Conservation (phyloP, 1,140 invertebrate species). For the Agrypnia vestita region DNA sequence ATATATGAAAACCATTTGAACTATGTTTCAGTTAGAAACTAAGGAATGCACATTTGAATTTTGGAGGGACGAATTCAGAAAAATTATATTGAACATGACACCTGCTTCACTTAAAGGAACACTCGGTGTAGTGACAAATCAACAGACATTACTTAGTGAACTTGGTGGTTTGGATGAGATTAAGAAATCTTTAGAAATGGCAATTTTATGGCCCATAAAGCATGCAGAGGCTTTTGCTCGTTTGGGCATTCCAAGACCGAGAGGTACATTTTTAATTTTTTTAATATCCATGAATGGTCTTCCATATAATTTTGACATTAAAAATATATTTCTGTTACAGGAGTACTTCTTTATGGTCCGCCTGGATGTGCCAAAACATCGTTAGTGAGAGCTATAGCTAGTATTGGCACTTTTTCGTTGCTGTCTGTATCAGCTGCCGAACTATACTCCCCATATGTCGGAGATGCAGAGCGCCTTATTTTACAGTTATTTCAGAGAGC, state of each 20-base stretch:
- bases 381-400: slow-evolving; percentile 79
- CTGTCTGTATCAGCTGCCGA: slow-evolving; percentile 78
- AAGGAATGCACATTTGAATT: slow-evolving; percentile 51
- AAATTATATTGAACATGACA: slow-evolving; percentile 63
- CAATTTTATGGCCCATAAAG: slow-evolving; percentile 78
- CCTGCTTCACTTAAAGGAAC: slow-evolving; percentile 74
- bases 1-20: not conserved
- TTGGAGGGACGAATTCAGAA: slow-evolving; percentile 61
- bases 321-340: slow-evolving; percentile 65
- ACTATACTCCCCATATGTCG: slow-evolving; percentile 80
- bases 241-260: slow-evolving; percentile 76
- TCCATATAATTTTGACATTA: not conserved
- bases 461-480: slow-evolving; percentile 78
- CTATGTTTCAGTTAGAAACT: not conserved
- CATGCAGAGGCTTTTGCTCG: slow-evolving; percentile 76
- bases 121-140: slow-evolving; percentile 71
- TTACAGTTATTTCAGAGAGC: slow-evolving; percentile 79
- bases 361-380: slow-evolving; percentile 86
- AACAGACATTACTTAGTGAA: slow-evolving; percentile 71
- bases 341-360: slow-evolving; percentile 83
- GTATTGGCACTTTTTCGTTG: slow-evolving; percentile 76
- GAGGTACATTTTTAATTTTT: slow-evolving; percentile 66
- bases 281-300: not conserved
- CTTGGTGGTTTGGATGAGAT: slow-evolving; percentile 80
- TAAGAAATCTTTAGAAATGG: slow-evolving; percentile 76